Evolutionary conservation across 2,113 vertebrate species (phyloP), one percentile per base, ranked within the genome.

Genomic region (Meriones unguiculatus): DNA sequence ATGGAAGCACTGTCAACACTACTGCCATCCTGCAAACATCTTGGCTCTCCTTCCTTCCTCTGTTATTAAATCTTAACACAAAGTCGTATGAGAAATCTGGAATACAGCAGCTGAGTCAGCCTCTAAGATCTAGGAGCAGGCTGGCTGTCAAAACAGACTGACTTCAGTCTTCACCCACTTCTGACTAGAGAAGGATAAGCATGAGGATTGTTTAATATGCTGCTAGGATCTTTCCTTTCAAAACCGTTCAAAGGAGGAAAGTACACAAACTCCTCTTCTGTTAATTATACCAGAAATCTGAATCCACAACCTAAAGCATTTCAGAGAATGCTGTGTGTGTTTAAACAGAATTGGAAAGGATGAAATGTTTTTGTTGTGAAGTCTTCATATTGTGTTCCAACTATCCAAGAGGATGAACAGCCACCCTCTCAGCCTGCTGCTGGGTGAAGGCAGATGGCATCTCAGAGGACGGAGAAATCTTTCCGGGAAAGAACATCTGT

Each of bases 71-170:
- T 90, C 96, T 96, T 95, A 30, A 84, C 96, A 96, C 96, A 96
- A 90, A 97, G 96, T 98, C 98, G 97, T 96, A 95, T 94, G 46
- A 91, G 97, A 90, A 98, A 98, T 96, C 92, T 62, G 50, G 28
- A 59, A 95, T 93, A 97, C 90, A 94, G 98, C 92, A 95, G 59
- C 13, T 77, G 98, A 98, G 95, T 98, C 98, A 97, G 96, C 93
- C 75, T 87, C 52, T 76, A 78, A 78, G 93, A 14, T 97, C 94
- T 97, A 12, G 88, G 91, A 94, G 95, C 98, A 94, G 95, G 73
- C 35, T 57, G 82, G 88, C 98, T 98, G 98, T 98, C 98, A 98
- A 98, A 98, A 98, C 97, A 99, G 80, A 97, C 94, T 91, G 93
- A 96, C 98, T 98, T 97, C 25, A 41, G 87, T 98, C 54, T 95